Evolutionary conservation across 2,797 vertebrate species (phyloP), one percentile per base, ranked within the genome.

Genomic region (Ispidina picta): DNA sequence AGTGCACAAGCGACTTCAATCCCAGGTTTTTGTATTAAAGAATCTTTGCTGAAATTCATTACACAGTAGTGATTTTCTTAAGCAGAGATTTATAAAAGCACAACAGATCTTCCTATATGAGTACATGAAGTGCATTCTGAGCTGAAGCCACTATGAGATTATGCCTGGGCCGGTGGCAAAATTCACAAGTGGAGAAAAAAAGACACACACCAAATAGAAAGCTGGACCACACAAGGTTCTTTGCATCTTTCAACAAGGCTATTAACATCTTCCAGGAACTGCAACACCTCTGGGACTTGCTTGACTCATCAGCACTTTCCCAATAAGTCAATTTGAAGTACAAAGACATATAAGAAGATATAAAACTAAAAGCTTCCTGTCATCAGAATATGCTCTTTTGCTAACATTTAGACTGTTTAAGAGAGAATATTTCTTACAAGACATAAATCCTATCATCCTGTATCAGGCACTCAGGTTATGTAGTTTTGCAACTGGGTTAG

Each of bases 51-150:
- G 56, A 48, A 73, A 37, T 20, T 59, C 63, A 17, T 2, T 33
- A 75, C 62, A 16, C 48, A 23, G 5, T 12, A 56, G 66, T 51
- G 25, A 16, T 51, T 44, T 60, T 17, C 31, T 37, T 8, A 39
- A 39, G 37, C 37, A 39, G 37, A 39, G 37, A 39, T 39, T 39
- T 39, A 39, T 39, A 39, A 39, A 39, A 39, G 37, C 37, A 39
- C 37, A 39, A 39, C 14, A 15, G 25, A 16, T 51, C 41, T 60
- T 19, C 31, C 41, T 8, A 44, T 4, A n/a, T 8, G 41, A 43
- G 44, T 12, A 6, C 0, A 5, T 6, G 25, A 14, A 10, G 25
- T 1, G 21, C n/a, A 4, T 9, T 25, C 70, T 0, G 2, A 64
- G 51, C 12, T 35, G 48, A 25, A 90, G 2, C 23, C 22, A 19